Percentiles rank a stretch among this genome's conserved stretches.
Conservation (phyloP, 2,113 vertebrate species). For the Alectura lathami region DNA sequence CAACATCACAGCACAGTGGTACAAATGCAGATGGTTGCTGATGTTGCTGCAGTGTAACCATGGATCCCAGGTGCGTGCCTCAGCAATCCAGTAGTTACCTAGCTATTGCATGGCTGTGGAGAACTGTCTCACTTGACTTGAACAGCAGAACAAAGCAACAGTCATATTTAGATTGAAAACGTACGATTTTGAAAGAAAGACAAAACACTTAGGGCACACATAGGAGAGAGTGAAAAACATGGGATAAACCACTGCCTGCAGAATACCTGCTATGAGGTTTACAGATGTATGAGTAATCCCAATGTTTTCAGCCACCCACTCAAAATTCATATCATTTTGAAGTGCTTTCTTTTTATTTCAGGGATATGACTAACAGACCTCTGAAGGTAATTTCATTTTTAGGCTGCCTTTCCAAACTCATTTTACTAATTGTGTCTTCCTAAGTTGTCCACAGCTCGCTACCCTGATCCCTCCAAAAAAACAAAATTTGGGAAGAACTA, state of each 20-base stretch:
- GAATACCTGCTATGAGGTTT: neutral
- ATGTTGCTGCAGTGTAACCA: neutral
- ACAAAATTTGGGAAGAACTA: neutral
- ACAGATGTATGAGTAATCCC: neutral
- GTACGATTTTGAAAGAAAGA: neutral
- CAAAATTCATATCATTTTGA: neutral
- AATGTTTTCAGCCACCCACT: neutral
- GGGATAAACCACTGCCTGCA: neutral
- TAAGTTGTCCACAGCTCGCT: neutral
- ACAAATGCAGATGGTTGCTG: neutral
- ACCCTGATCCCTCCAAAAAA: neutral
- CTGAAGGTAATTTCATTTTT: neutral
- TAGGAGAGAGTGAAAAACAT: neutral
- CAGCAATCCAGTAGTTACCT: neutral
- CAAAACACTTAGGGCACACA: neutral
- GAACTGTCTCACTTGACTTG: conserved; percentile 74
- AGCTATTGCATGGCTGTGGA: conserved; percentile 75
- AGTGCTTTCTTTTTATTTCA: neutral
- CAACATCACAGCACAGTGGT: neutral
- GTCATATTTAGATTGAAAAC: neutral
- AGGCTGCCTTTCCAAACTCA: neutral
- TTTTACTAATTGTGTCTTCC: neutral
- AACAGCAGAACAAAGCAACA: conserved; percentile 25
- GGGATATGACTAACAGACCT: neutral
- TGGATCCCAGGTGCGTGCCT: neutral